phyloP scores from a whole-genome alignment of 2,113 vertebrate genomes.

The Protomyctophum bolini region DNA sequence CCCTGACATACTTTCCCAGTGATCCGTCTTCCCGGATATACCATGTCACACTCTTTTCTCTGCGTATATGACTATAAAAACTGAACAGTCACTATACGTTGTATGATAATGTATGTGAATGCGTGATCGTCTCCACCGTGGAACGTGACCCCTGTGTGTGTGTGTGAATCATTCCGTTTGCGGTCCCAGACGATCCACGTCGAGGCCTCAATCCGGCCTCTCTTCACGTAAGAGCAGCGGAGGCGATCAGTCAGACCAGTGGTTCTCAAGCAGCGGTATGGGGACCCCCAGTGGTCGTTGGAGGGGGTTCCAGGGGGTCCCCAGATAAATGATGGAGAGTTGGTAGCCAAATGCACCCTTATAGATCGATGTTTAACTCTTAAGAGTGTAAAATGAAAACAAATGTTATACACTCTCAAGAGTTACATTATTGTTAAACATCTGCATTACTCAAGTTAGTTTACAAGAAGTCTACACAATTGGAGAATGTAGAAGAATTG shows the following conservation, averaged over 20 bases:
- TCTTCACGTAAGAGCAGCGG: conserved; percentile 32
- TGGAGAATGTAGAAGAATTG: too few relatives aligned
- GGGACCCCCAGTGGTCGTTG: too few relatives aligned
- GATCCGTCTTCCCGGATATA: conserved; percentile 61
- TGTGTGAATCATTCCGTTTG: neutral
- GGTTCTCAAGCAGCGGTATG: too few relatives aligned
- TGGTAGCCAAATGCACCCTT: too few relatives aligned
- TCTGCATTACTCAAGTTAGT: too few relatives aligned
- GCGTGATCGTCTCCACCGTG: neutral
- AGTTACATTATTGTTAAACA: too few relatives aligned
- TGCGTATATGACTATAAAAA: conserved; percentile 41
- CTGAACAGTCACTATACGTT: conserved; percentile 24
- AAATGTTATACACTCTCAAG: too few relatives aligned
- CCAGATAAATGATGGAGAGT: too few relatives aligned
- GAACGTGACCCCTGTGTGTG: neutral
- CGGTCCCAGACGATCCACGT: conserved; percentile 14
- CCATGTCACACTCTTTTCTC: conserved; percentile 54
- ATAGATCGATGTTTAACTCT: too few relatives aligned
- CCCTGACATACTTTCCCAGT: conserved; percentile 79
- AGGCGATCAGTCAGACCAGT: conserved; percentile 10
- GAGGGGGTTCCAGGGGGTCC: too few relatives aligned
- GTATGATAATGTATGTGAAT: neutral
- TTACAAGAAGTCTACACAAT: too few relatives aligned
- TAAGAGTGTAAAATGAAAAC: too few relatives aligned
- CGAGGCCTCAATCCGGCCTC: conserved; percentile 1